These are phyloP conservation scores for Seriola quinqueradiata DNA, from an alignment of 2,113 vertebrate species.

Conservation along the genomic window DNA sequence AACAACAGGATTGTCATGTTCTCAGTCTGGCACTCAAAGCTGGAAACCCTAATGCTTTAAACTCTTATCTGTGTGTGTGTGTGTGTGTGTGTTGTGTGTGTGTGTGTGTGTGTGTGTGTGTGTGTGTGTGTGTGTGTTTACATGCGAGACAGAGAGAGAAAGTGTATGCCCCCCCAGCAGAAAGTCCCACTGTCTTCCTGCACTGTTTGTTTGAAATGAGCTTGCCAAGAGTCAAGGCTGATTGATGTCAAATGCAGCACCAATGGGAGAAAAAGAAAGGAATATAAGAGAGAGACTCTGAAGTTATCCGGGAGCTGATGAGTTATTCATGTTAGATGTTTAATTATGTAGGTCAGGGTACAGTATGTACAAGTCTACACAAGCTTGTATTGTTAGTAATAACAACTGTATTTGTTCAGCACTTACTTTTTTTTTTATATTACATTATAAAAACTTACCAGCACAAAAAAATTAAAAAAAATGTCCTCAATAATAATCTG, in stretches of 20 bases:
- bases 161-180: background rate
- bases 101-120: too few relatives aligned
- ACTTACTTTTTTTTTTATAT: background rate
- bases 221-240: constrained; percentile 29
- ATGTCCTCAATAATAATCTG: background rate
- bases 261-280: constrained; percentile 1
- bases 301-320: constrained; percentile 5
- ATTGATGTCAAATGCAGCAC: constrained; percentile 35
- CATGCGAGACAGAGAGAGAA: background rate
- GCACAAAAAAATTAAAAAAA: background rate
- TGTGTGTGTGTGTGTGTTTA: too few relatives aligned
- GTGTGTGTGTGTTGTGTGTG: background rate
- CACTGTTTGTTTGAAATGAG: constrained; percentile 35
- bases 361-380: background rate
- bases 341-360: background rate
- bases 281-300: constrained; percentile 9
- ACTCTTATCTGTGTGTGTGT: constrained; percentile 16
- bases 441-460: background rate
- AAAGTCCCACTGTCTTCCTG: constrained; percentile 28
- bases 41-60: constrained; percentile 44
- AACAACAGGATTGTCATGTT: constrained; percentile 26
- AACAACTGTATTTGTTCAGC: background rate
- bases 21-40: constrained; percentile 1
- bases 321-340: constrained; percentile 16
- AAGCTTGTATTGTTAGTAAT: background rate